Evolutionary conservation across 1,140 invertebrate genomes (phyloP), one percentile per base, ranked within the genome.

Genomic region (Bradynema listronoti): DNA sequence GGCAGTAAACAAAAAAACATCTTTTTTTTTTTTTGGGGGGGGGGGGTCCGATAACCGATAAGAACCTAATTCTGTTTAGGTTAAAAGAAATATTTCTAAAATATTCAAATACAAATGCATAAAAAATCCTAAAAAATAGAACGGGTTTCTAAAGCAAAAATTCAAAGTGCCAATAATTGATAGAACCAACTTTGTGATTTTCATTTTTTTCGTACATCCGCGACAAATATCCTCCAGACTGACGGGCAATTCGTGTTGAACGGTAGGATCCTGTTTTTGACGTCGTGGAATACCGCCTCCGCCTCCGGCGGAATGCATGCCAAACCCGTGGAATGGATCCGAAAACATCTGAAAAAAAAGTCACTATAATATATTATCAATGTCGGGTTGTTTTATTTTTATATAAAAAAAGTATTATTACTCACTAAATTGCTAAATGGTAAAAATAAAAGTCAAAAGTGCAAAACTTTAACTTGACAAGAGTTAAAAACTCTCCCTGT

Each of bases 191-290:
- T 91, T 84, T 19, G 91, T 94, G 50, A 99, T 98, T 81, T 97
- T 98, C 93, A 99, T 98, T 81, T 97, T 98, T 80, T 98, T 99
- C 0, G 89, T 90, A 79, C 91, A 95, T 27, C 94, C 94, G 33
- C 64, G 77, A 41, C 61, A 61, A 14, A 77, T 65, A 42, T 77
- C 74, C 51, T 97, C 85, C 25, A 99, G 79, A 0, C 86, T 86
- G 3, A 98, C 90, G 75, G 89, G 90, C n/a, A 99, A 80, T 78
- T 67, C 94, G 79, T 95, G 89, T 71, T 93, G 89, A 47, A 99
- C 89, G 0, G 94, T 86, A 5, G 91, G 88, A 81, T 99, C 95
- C 75, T 86, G 84, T 73, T 89, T 87, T 55, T 85, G 84, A 71
- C 62, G 30, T 27, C 67, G 63, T 33, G 57, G 88, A 89, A 60